Evolutionary conservation across 2,888 invertebrate species (phyloP).

Genomic region (Mesochorus sp.): DNA sequence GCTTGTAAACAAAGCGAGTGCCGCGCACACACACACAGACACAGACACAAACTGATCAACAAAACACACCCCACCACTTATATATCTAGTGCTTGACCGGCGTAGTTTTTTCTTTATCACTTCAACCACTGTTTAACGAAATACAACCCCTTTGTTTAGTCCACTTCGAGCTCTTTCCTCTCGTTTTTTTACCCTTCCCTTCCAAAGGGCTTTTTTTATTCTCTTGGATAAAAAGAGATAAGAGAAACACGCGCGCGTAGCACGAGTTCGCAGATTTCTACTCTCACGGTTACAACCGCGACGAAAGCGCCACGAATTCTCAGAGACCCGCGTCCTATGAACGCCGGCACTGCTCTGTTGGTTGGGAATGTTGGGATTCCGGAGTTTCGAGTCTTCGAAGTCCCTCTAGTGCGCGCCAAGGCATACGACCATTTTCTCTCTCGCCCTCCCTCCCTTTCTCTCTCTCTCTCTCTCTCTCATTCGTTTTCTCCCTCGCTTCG

Average conservation of each 20-base stretch:
- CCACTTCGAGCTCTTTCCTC: conserved; percentile 30
- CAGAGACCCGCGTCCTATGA: conserved; percentile 74
- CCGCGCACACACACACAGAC: conserved; percentile 18
- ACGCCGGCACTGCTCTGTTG: conserved; percentile 77
- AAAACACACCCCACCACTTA: conserved; percentile 2
- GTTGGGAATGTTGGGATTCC: conserved; percentile 79
- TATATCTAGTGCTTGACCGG: conserved; percentile 21
- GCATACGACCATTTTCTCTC: conserved; percentile 69
- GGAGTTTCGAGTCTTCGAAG: conserved; percentile 75
- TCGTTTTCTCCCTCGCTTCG: no score
- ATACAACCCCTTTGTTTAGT: conserved; percentile 13
- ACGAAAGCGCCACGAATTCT: conserved; percentile 53
- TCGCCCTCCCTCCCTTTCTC: conserved; percentile 33
- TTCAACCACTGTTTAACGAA: conserved; percentile 13
- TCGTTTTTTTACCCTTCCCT: conserved; percentile 33
- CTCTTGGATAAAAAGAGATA: no score
- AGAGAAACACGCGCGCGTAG: conserved; percentile 3
- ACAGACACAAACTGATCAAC: background rate
- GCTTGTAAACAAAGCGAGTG: conserved; percentile 60
- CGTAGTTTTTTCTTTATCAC: conserved; percentile 28
- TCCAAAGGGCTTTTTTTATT: conserved; percentile 7
- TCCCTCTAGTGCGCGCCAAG: conserved; percentile 72
- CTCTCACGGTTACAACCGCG: conserved; percentile 13
- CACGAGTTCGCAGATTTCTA: conserved; percentile 2
- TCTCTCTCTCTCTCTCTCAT: conserved; percentile 23